phyloP scores from a whole-genome alignment of 2,888 invertebrate genomes.

The Nebria brevicollis region DNA sequence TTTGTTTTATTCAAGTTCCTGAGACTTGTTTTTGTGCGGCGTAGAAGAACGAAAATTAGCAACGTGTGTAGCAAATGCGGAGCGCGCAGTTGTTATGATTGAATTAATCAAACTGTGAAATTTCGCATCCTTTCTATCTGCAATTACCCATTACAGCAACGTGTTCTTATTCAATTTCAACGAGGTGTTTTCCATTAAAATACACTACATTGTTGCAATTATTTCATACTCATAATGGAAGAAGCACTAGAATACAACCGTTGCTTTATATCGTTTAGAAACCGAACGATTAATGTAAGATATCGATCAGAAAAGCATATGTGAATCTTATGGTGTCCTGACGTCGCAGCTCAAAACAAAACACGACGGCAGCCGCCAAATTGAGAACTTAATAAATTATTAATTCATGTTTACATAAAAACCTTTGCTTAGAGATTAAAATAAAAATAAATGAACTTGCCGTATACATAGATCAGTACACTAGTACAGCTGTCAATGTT shows the following conservation, averaged over 20 bases:
- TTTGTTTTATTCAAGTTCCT: background rate
- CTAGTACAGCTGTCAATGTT: too few relatives aligned
- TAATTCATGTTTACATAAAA: slow-evolving; percentile 28
- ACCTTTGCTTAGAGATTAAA: slow-evolving; percentile 21
- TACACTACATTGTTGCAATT: background rate
- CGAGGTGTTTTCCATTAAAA: background rate
- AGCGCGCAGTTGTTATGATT: background rate
- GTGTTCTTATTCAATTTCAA: background rate
- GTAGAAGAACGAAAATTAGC: background rate
- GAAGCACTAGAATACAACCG: too few relatives aligned
- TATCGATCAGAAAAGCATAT: too few relatives aligned
- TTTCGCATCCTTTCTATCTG: background rate
- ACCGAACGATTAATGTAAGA: too few relatives aligned
- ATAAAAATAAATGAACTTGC: background rate
- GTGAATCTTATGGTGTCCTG: too few relatives aligned
- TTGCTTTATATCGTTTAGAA: too few relatives aligned
- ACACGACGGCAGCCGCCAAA: slow-evolving; percentile 9
- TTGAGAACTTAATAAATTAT: slow-evolving; percentile 23
- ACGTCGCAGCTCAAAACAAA: background rate
- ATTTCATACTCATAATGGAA: background rate
- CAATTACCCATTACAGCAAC: background rate
- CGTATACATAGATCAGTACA: background rate
- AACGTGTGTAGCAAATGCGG: background rate
- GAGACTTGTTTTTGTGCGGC: background rate
- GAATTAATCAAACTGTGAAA: background rate